Percentiles rank a stretch among this genome's conserved stretches.
These are phyloP conservation scores for Noctua janthina DNA, from an alignment of 2,888 invertebrate genomes.

Conservation along the genomic window DNA sequence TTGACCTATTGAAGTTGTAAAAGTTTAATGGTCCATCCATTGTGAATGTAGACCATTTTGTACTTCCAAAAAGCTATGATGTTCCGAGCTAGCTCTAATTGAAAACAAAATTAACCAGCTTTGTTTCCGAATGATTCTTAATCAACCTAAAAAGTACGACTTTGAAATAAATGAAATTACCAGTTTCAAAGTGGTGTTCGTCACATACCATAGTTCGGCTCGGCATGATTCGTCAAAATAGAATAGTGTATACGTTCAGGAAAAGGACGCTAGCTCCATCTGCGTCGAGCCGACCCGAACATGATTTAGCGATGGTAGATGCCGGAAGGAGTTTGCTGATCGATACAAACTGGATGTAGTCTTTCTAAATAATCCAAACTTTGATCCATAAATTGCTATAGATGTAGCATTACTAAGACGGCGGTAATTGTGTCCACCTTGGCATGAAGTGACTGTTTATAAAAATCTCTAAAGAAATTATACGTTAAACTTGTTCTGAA, in stretches of 20 bases:
- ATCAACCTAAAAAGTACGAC: not conserved
- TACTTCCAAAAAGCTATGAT: not conserved
- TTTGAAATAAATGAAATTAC: not conserved
- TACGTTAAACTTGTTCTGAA: too few relatives aligned
- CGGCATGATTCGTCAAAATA: not conserved
- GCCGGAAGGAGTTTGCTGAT: not conserved
- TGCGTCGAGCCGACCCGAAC: not conserved
- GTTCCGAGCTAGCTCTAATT: not conserved
- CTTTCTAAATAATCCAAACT: too few relatives aligned
- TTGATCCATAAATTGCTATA: too few relatives aligned
- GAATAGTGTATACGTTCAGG: not conserved
- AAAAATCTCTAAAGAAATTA: not conserved
- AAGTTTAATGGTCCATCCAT: constrained; percentile 27
- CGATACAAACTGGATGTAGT: too few relatives aligned
- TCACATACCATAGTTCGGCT: not conserved
- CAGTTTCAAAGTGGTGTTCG: not conserved
- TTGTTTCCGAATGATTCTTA: not conserved
- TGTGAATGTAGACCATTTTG: not conserved
- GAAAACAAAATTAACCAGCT: not conserved
- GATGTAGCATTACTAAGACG: too few relatives aligned
- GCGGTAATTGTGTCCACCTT: too few relatives aligned
- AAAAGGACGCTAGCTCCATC: not conserved
- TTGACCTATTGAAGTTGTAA: constrained; percentile 24
- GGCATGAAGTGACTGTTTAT: not conserved
- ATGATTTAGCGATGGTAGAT: not conserved